Evolutionary conservation across 2,797 vertebrate genomes (phyloP).

Genomic region (Triplophysa yarkandensis): DNA sequence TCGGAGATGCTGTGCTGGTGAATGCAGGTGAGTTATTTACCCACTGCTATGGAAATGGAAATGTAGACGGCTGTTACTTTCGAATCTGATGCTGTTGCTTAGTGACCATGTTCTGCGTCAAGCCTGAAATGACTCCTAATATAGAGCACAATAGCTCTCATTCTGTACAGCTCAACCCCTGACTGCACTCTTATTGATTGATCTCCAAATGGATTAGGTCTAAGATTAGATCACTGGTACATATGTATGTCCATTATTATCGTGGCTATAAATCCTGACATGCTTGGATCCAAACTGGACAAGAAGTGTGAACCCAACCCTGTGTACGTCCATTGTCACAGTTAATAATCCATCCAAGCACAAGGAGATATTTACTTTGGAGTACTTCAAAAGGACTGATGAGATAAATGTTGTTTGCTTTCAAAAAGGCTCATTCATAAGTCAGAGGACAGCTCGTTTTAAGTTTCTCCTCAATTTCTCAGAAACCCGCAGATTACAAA

Average conservation of each 20-base stretch:
- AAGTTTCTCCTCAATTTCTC: constrained; percentile 43
- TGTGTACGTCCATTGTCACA: neutral
- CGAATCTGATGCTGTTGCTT: constrained; percentile 54
- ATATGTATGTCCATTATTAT: constrained; percentile 22
- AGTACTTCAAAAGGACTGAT: neutral
- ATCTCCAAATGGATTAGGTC: constrained; percentile 50
- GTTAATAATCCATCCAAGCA: constrained; percentile 8
- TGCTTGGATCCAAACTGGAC: neutral
- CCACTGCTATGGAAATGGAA: constrained; percentile 37
- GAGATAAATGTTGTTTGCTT: constrained; percentile 10
- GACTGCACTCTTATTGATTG: constrained; percentile 39
- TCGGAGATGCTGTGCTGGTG: constrained; percentile 1
- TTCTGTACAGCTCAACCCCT: constrained; percentile 33
- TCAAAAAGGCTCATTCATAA: constrained; percentile 6
- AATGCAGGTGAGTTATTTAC: constrained; percentile 40
- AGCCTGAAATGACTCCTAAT: constrained; percentile 45
- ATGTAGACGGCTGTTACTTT: constrained; percentile 38
- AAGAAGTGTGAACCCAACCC: constrained; percentile 9
- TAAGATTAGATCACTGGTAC: constrained; percentile 48
- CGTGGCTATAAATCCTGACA: neutral
- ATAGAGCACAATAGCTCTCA: constrained; percentile 49
- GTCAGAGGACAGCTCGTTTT: neutral
- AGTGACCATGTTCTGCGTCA: constrained; percentile 54
- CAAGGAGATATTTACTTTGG: neutral
- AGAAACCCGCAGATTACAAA: constrained; percentile 48